Evolutionary conservation across 1,140 invertebrate species (phyloP).

Genomic region (Eriocheir sinensis): DNA sequence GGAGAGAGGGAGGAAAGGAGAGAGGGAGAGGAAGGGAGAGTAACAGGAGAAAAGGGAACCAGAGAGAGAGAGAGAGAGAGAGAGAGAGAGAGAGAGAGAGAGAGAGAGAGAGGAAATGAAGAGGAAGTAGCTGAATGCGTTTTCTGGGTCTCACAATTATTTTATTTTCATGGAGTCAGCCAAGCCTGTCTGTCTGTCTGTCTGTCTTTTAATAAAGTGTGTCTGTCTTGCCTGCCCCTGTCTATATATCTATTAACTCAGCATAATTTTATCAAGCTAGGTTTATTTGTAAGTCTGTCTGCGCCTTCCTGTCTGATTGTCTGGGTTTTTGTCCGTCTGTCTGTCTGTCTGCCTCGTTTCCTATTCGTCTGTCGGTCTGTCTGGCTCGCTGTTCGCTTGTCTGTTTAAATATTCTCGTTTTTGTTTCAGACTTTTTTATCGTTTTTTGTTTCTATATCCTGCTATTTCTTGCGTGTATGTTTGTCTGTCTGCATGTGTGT

Average conservation of each 20-base stretch:
- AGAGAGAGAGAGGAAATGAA: no score
- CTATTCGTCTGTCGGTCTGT: neutral
- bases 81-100: no score
- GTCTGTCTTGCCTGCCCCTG: no score
- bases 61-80: no score
- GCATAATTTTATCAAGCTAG: no score
- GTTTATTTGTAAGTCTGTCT: no score
- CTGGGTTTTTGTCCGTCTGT: neutral
- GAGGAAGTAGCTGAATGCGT: neutral
- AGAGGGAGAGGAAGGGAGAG: neutral
- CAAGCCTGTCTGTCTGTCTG: neutral
- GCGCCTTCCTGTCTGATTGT: no score
- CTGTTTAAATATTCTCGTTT: neutral
- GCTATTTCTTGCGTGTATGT: neutral
- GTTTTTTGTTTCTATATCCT: no score
- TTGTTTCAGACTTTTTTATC: no score
- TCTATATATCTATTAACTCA: no score
- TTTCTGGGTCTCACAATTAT: neutral
- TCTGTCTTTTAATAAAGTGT: no score
- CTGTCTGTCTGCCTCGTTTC: neutral
- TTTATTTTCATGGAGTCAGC: neutral
- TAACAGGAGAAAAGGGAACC: neutral
- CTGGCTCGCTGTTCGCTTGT: no score
- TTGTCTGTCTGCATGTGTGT: neutral
- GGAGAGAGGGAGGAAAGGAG: slow-evolving; percentile 20